Base-by-base conservation (phyloP, 2,888 invertebrate species). In the Hartigia nigra region DNA sequence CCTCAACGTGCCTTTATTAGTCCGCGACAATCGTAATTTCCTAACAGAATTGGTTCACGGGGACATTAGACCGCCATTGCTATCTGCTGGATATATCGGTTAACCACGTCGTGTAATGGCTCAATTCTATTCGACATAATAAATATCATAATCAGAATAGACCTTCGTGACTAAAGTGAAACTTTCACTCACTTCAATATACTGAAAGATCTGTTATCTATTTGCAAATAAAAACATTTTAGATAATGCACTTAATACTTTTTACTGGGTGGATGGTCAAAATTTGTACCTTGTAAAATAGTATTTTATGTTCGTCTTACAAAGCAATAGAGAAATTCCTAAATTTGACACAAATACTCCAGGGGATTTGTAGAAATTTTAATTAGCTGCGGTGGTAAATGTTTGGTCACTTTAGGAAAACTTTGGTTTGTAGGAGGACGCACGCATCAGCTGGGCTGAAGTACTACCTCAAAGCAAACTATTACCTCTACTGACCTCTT, bases 1-100 rank as follows among this genome's bases (percentile, higher is more conserved):
- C 74, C 37, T 79, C 36, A 55, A 23, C 70, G 14, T 14, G 37
- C 34, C 74, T 76, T 79, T 72, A 79, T 79, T 79, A 79, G 23
- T 23, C 55, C 14, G 55, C 23, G 23, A 55, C 55, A 55, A 55
- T 55, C 23, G 55, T 23, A 55, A 55, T 23, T 55, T 55, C 55
- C 55, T 55, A 14, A 79, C 74, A 12, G 37, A 36, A 34, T 36
- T 75, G 75, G 31, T 75, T 34, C 5, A 75, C 23, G 23, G 5
- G 9, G 23, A 55, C 55, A 55, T 9, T 55, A 23, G 55, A 23
- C 55, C 55, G 9, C 23, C 2, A 23, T 55, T 55, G 55, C 23
- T 55, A 9, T 14, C 55, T 55, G 55, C 55, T 23, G 55, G 23
- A 2, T 55, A 23, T 55, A 55, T 23, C 23, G 55, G 9, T 55